Conservation (phyloP, 2,113 vertebrate species). For the Amazona vittata region DNA sequence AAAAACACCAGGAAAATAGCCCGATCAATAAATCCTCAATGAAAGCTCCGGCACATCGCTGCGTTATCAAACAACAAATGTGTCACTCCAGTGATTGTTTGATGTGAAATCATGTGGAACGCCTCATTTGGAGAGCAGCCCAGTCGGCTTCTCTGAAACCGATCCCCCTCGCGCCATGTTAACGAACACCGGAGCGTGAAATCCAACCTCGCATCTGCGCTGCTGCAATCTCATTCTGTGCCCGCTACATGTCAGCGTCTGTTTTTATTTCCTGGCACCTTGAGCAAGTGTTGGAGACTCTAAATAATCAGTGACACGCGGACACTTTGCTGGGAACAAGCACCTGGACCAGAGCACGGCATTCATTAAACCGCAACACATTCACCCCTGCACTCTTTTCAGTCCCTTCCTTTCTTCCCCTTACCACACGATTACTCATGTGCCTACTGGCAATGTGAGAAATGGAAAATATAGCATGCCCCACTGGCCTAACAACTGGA, state of each 20-base stretch:
- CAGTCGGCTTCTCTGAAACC: constrained; percentile 35
- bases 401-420: background rate
- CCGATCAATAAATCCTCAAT: constrained; percentile 6
- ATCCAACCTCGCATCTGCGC: constrained; percentile 72
- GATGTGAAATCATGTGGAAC: constrained; percentile 80
- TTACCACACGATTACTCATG: constrained; percentile 38
- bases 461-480: constrained; percentile 40
- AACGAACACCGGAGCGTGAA: constrained; percentile 67
- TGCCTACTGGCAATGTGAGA: constrained; percentile 24
- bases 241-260: constrained; percentile 52
- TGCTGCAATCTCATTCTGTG: background rate
- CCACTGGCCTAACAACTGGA: constrained; percentile 47
- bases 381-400: background rate
- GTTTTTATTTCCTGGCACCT: constrained; percentile 68
- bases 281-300: constrained; percentile 11
- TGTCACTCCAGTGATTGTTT: constrained; percentile 9
- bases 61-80: constrained; percentile 40
- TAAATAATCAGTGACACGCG: constrained; percentile 45
- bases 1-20: constrained; percentile 9
- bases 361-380: background rate
- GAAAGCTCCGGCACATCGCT: background rate
- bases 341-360: constrained; percentile 53
- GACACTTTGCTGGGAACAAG: constrained; percentile 26
- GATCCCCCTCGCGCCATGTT: constrained; percentile 8
- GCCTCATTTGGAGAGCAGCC: constrained; percentile 34